These are phyloP conservation scores for Patagioenas fasciata DNA, from an alignment of 2,113 vertebrate genomes.

Conservation along the genomic window DNA sequence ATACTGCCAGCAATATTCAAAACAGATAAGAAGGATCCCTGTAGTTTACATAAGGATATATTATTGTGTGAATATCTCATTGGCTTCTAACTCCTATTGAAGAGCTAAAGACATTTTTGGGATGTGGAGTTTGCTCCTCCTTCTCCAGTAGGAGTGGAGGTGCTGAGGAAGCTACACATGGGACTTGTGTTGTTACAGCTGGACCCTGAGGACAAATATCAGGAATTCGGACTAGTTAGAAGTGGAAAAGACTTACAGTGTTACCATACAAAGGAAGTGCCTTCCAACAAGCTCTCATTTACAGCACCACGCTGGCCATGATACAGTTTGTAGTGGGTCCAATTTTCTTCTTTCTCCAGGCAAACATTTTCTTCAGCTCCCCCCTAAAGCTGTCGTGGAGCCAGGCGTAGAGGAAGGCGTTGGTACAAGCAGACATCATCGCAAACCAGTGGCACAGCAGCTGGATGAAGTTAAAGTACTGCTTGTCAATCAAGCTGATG, in stretches of 20 bases:
- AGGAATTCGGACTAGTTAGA: not conserved
- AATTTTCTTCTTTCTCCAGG: slow-evolving; percentile 75
- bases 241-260: slow-evolving; percentile 18
- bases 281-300: not conserved
- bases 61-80: not conserved
- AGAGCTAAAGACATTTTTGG: not conserved
- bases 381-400: slow-evolving; percentile 85
- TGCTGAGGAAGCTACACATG: not conserved
- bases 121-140: not conserved
- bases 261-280: not conserved
- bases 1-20: not conserved
- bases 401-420: slow-evolving; percentile 87
- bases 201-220: not conserved
- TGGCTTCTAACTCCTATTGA: not conserved
- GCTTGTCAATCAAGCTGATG: slow-evolving; percentile 81
- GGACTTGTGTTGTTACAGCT: not conserved
- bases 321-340: slow-evolving; percentile 74
- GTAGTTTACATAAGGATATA: not conserved
- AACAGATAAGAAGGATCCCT: not conserved
- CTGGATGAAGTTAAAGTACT: slow-evolving; percentile 81
- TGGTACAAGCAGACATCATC: slow-evolving; percentile 84
- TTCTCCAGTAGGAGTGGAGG: not conserved
- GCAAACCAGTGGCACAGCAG: slow-evolving; percentile 85
- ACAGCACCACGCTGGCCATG: slow-evolving; percentile 80
- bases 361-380: slow-evolving; percentile 81